These are phyloP conservation scores for Neomicropteryx cornuta DNA, from an alignment of 1,140 invertebrate genomes.

Conservation along the genomic window DNA sequence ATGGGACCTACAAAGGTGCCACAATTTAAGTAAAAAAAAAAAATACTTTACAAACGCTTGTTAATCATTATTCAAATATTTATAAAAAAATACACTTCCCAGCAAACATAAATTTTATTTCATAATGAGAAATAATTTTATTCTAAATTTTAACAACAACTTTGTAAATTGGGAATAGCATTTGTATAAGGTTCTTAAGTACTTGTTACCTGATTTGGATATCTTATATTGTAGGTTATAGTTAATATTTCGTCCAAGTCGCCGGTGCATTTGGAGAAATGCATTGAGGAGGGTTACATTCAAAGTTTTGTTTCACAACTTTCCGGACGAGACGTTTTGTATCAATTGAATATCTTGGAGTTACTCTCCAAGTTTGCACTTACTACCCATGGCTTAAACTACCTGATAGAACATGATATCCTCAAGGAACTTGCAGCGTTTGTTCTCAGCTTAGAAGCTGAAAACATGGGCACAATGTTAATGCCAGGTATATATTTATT, in stretches of 20 bases:
- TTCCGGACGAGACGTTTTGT: constrained; percentile 58
- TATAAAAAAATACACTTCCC: constrained; percentile 19
- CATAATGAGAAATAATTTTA: constrained; percentile 14
- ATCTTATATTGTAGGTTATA: constrained; percentile 48
- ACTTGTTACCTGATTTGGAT: constrained; percentile 19
- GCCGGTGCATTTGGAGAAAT: constrained; percentile 40
- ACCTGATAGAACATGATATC: constrained; percentile 53
- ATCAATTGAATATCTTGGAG: constrained; percentile 68
- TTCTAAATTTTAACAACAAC: no score
- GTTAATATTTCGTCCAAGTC: constrained; percentile 51
- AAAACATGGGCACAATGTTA: constrained; percentile 48
- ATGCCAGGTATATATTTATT: constrained; percentile 43
- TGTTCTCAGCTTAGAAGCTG: constrained; percentile 43
- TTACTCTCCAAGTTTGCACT: constrained; percentile 56
- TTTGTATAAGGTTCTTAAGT: no score
- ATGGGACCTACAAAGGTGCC: no score
- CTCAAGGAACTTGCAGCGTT: constrained; percentile 48
- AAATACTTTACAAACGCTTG: no score
- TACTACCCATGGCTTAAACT: constrained; percentile 55
- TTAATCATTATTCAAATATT: no score
- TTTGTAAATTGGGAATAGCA: no score
- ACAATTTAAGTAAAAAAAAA: no score
- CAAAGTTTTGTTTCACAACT: constrained; percentile 54
- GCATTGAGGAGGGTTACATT: constrained; percentile 49
- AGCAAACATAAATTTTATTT: constrained; percentile 19